Evolutionary conservation across 2,797 vertebrate genomes (phyloP).

Genomic region (Muraenolepis orangiensis): DNA sequence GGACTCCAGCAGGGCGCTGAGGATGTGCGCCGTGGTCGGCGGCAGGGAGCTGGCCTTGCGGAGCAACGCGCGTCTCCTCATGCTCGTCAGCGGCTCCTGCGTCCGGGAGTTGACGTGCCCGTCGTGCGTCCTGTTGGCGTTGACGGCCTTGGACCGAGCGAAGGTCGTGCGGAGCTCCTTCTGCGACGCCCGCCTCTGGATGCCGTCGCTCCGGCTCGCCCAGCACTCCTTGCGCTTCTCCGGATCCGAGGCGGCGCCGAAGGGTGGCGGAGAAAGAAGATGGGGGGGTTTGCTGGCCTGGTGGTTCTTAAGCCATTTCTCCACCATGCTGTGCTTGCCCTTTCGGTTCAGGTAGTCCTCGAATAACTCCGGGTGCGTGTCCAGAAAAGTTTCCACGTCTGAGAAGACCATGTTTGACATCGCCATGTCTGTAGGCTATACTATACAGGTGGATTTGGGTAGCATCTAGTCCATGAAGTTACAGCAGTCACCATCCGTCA

Average conservation of each 20-base stretch:
- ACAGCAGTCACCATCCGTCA: conserved; percentile 61
- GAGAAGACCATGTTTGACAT: conserved; percentile 83
- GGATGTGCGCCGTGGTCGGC: conserved; percentile 92
- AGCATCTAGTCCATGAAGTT: conserved; percentile 46
- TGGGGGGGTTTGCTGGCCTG: conserved; percentile 14
- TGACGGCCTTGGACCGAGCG: conserved; percentile 93
- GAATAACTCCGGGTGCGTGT: conserved; percentile 88
- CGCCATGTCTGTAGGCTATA: conserved; percentile 68
- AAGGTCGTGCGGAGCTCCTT: conserved; percentile 95
- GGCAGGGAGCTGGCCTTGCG: conserved; percentile 96
- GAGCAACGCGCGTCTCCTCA: conserved; percentile 89
- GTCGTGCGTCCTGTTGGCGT: conserved; percentile 95
- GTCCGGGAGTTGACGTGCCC: conserved; percentile 89
- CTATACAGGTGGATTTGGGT: conserved; percentile 51
- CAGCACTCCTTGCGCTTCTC: conserved; percentile 75
- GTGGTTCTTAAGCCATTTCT: conserved; percentile 89
- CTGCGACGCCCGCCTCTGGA: conserved; percentile 88
- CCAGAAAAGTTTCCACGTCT: conserved; percentile 96
- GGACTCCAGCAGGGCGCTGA: conserved; percentile 95
- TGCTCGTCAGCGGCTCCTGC: conserved; percentile 92
- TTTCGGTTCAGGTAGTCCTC: conserved; percentile 90
- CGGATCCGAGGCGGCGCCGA: conserved; percentile 27
- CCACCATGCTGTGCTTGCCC: conserved; percentile 85
- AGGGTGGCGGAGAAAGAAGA: no score
- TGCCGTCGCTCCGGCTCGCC: conserved; percentile 72